Base-by-base conservation (phyloP, 2,113 vertebrate genomes). In the Oreochromis niloticus region DNA sequence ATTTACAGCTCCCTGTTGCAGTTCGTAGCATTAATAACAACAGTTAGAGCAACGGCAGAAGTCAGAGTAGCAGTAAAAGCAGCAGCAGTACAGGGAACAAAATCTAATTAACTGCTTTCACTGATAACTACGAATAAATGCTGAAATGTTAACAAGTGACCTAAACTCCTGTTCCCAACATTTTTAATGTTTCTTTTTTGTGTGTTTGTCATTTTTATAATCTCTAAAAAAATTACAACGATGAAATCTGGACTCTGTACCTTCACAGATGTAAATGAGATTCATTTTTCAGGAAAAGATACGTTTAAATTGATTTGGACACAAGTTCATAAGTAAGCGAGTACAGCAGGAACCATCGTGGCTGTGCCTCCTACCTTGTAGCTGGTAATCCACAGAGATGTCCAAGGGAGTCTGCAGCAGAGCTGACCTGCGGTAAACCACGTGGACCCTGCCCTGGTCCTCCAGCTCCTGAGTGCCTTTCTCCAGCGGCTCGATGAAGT, bases 401-500 rank as follows among this genome's bases (percentile, higher is more conserved):
- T 97, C 96, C 0, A 94, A 9, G 3, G 95, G 80, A 8, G 41
- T 82, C 16, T 93, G 96, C 7, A 89, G 94, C n/a, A 97, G 81
- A 2, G 98, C 97, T 0, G 99, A 97, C 59, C 98, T 95, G 95
- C 97, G 96, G 96, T 99, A 99, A 57, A 99, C 98, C 94, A 98
- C 95, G 43, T 99, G 99, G 91, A 98, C 95, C 79, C 99, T 94
- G 32, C 99, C 99, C 59, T 94, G 96, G 73, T 98, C 97, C 94
- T 99, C 98, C 30, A 98, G 96, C 93, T 97, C 97, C 85, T 99
- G 98, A 55, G 97, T 97, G 2, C 98, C 99, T 93, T 96, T 97
- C 92, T 99, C 98, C 96, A 99, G 94, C 8, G 99, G 99, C 93
- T 99, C 99, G 41, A 99, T 99, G 96, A 99, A 99, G 96, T 98